phyloP scores from a whole-genome alignment of 2,797 vertebrate genomes.

The Syndactyla subalaris region DNA sequence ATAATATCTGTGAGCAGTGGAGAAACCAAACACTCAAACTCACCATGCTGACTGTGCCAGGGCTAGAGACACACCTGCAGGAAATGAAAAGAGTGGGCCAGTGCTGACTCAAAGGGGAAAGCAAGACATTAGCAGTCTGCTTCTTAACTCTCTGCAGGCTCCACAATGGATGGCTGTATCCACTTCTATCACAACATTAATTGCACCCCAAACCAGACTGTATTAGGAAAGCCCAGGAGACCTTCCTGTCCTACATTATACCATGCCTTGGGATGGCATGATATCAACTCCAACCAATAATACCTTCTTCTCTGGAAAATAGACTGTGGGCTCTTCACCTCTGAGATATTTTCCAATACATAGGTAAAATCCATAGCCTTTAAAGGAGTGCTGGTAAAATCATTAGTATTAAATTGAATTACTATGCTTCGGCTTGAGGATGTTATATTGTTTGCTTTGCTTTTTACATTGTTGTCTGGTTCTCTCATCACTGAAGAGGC shows the following conservation, averaged over 20 bases:
- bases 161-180: background rate
- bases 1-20: background rate
- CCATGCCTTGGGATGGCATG: background rate
- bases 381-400: background rate
- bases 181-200: background rate
- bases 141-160: background rate
- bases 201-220: background rate
- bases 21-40: background rate
- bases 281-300: background rate
- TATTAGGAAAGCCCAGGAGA: background rate
- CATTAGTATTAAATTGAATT: background rate
- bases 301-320: background rate
- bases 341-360: background rate
- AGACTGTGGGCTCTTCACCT: background rate
- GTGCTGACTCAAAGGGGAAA: background rate
- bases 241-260: background rate
- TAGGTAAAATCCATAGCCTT: background rate
- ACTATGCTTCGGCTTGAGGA: background rate
- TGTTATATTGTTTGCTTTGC: background rate
- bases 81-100: background rate
- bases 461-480: background rate
- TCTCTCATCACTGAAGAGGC: background rate
- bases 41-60: background rate
- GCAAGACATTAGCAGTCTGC: background rate
- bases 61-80: background rate